Evolutionary conservation across 1,140 invertebrate genomes (phyloP).

Genomic region (Panonychus citri): DNA sequence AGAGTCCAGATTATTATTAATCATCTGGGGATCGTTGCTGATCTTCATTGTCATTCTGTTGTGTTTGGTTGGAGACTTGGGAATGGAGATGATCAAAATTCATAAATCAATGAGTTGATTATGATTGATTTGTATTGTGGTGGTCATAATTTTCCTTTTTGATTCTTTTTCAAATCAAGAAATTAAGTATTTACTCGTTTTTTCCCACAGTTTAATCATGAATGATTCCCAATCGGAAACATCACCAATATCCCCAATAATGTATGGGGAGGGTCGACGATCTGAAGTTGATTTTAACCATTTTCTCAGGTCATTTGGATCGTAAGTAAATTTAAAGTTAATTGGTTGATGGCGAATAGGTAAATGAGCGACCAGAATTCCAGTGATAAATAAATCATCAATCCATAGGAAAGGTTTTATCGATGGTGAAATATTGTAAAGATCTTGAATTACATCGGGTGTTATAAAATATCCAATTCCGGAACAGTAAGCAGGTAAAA

Average conservation of each 20-base stretch:
- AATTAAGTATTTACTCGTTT: not conserved
- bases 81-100: no score
- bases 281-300: conserved; percentile 5
- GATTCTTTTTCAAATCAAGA: no score
- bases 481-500: conserved; percentile 15
- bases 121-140: no score
- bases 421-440: conserved; percentile 3
- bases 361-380: conserved; percentile 20
- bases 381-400: conserved; percentile 30
- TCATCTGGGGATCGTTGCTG: no score
- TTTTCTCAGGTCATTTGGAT: not conserved
- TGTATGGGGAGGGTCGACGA: conserved; percentile 1
- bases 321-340: conserved; percentile 4
- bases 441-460: not conserved
- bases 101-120: no score
- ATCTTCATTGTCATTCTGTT: no score
- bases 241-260: conserved; percentile 9
- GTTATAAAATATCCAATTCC: conserved; percentile 13
- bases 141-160: no score
- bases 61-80: no score
- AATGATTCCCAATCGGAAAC: not conserved
- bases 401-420: conserved; percentile 23
- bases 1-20: no score
- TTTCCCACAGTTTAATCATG: conserved; percentile 4
- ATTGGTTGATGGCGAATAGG: not conserved